Conservation (phyloP, 2,113 vertebrate species). For the Dasypus novemcinctus region DNA sequence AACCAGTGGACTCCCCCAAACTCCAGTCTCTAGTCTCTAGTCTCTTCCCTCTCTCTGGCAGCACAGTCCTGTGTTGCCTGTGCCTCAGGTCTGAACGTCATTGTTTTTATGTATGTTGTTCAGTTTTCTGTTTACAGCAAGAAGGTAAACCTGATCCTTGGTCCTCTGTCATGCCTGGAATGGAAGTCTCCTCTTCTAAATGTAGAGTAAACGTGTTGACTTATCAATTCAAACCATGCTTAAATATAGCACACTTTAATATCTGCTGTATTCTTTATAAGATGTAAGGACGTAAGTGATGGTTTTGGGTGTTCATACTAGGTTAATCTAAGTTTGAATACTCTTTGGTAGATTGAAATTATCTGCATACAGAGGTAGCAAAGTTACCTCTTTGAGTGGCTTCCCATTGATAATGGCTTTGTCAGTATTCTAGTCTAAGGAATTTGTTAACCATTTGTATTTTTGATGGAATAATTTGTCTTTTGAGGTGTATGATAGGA, state of each 20-base stretch:
- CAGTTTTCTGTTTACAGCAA: neutral
- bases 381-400: neutral
- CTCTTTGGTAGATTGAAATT: slow-evolving; percentile 21
- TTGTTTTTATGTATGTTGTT: neutral
- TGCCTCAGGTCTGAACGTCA: neutral
- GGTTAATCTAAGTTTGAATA: neutral
- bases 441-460: neutral
- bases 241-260: neutral
- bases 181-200: neutral
- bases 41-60: neutral
- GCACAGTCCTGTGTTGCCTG: neutral
- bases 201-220: neutral
- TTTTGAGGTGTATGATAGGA: neutral
- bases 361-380: neutral
- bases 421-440: neutral
- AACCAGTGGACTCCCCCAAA: neutral
- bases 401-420: neutral
- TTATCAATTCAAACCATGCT: neutral
- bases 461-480: neutral
- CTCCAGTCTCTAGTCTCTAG: no score
- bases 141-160: neutral
- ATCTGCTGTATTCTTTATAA: neutral
- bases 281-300: neutral
- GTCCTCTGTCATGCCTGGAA: neutral
- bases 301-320: neutral